Percentiles rank a stretch among this genome's conserved stretches.
These are phyloP conservation scores for Microplitis manilae DNA, from an alignment of 2,888 invertebrate genomes.

Conservation along the genomic window DNA sequence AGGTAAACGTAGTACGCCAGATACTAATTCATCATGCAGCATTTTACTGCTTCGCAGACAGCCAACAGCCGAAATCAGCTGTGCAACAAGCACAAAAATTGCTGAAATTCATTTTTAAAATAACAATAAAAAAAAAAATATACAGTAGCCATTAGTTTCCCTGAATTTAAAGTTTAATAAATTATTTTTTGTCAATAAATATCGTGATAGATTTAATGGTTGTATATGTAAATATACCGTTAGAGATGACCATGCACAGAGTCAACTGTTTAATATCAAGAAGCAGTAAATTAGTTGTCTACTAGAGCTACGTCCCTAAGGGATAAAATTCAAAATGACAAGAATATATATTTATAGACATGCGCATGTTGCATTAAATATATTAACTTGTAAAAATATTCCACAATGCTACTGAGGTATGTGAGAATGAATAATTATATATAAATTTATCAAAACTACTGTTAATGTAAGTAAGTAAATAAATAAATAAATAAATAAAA, in stretches of 20 bases:
- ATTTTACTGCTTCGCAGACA: conserved; percentile 70
- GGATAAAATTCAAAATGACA: not conserved
- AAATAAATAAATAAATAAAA: not conserved
- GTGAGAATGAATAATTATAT: not conserved
- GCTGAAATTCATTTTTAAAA: conserved; percentile 64
- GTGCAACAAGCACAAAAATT: conserved; percentile 64
- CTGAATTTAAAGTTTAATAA: not conserved
- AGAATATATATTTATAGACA: conserved; percentile 2
- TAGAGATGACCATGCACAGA: conserved; percentile 10
- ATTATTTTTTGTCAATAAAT: conserved; percentile 28
- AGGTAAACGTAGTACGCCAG: conserved; percentile 79
- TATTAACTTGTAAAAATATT: not conserved
- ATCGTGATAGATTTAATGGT: not conserved
- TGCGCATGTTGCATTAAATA: not conserved
- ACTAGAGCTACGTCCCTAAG: not conserved
- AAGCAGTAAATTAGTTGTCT: not conserved
- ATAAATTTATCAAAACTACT: not conserved
- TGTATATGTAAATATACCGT: not conserved
- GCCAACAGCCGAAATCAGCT: conserved; percentile 66
- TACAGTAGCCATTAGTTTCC: not conserved
- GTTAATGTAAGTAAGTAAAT: not conserved
- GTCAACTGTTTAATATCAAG: not conserved
- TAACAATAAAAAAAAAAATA: conserved; percentile 24
- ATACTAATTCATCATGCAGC: conserved; percentile 79
- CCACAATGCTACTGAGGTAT: not conserved